A percentile compares a stretch with the other conserved stretches of the same genome.
Conservation (phyloP, 2,113 vertebrate species). For the Dryoscopus gambensis region DNA sequence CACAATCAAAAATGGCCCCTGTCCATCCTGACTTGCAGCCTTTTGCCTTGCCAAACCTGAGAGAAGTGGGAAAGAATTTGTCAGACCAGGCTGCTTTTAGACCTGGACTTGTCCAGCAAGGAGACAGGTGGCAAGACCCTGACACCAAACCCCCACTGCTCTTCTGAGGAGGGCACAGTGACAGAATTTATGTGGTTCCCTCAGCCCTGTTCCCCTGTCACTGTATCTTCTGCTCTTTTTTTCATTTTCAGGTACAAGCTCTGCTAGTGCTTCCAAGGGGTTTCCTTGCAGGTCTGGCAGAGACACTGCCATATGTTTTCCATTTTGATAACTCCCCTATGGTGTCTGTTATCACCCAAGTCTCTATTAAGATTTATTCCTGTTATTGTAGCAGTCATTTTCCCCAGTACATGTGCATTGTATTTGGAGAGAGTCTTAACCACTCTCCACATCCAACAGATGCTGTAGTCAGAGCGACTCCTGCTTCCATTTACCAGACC, state of each 20-base stretch:
- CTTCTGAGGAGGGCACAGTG: not conserved
- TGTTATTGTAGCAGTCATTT: slow-evolving; percentile 64
- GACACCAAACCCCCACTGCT: not conserved
- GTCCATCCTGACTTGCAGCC: not conserved
- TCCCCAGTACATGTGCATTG: slow-evolving; percentile 57
- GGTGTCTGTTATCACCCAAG: slow-evolving; percentile 65
- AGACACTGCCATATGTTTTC: slow-evolving; percentile 23
- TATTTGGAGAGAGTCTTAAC: slow-evolving; percentile 58
- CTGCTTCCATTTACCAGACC: slow-evolving; percentile 59
- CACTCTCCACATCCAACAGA: slow-evolving; percentile 62
- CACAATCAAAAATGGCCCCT: not conserved
- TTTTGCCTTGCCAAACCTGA: not conserved
- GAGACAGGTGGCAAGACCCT: not conserved
- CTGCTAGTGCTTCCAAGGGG: not conserved
- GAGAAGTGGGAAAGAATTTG: not conserved
- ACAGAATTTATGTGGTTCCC: not conserved
- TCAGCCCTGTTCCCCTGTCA: not conserved
- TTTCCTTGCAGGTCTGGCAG: slow-evolving; percentile 46
- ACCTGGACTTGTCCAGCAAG: not conserved
- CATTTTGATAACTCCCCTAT: slow-evolving; percentile 61
- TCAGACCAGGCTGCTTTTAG: not conserved
- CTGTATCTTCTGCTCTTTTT: not conserved
- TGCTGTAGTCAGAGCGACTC: slow-evolving; percentile 61
- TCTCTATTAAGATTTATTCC: slow-evolving; percentile 71
- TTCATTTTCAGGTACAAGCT: slow-evolving; percentile 1